Conservation (phyloP, 2,113 vertebrate species). For the Sapayoa aenigma region DNA sequence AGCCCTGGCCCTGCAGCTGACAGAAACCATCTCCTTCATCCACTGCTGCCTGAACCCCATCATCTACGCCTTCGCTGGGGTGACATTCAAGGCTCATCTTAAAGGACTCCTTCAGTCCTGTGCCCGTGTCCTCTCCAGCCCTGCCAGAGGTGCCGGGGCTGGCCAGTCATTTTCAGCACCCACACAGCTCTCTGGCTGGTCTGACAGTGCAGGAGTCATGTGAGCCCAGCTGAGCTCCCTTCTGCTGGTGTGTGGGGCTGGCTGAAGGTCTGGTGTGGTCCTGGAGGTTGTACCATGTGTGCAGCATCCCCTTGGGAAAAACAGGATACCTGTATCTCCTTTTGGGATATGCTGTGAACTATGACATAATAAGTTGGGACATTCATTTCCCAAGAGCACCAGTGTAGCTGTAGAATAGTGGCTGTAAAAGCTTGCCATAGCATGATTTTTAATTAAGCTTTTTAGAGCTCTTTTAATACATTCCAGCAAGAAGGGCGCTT, state of each 20-base stretch:
- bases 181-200: background rate
- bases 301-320: background rate
- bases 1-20: slow-evolving; percentile 49
- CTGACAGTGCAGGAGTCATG: background rate
- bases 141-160: background rate
- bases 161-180: background rate
- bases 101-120: slow-evolving; percentile 47
- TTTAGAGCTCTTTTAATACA: background rate
- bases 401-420: accelerated
- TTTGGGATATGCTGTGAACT: background rate
- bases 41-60: slow-evolving; percentile 86
- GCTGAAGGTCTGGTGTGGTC: background rate
- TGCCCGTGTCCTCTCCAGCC: background rate
- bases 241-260: background rate
- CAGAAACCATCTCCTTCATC: slow-evolving; percentile 77
- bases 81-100: slow-evolving; percentile 77
- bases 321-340: background rate
- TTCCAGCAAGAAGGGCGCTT: background rate
- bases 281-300: background rate
- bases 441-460: background rate
- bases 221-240: background rate
- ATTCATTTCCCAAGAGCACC: background rate
- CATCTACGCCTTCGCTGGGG: slow-evolving; percentile 84
- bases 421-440: background rate
- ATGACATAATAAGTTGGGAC: accelerated